Evolutionary conservation across 2,113 vertebrate species (phyloP), one percentile per base, ranked within the genome.

Genomic region (Catharus bicknelli): DNA sequence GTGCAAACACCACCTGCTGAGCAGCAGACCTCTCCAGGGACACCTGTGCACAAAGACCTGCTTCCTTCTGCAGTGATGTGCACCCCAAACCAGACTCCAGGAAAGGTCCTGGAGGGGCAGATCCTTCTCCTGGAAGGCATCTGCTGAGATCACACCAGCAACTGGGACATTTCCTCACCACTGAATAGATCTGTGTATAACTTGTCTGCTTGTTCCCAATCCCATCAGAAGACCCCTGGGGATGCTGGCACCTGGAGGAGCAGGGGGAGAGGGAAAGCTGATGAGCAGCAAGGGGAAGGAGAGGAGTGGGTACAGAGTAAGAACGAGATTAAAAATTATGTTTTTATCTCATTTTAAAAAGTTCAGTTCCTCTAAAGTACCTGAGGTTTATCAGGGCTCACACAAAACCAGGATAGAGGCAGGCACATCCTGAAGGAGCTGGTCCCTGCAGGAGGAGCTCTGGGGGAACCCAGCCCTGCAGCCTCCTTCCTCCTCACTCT

Each of bases 101-200:
- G 30, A 36, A n/a, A 75, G 26, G 38, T 27, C 68, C 36, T 22
- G 17, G 10, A 67, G 30, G 23, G 51, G 38, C 27, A 54, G 42
- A 23, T 69, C 13, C 45, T 47, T 27, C 45, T 34, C 40, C 22
- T 23, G 22, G 34, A 55, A 55, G 30, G 29, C 13, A 9, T 1
- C 8, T 38, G 22, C 51, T 10, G 25, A 66, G 47, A 40, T 15
- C 29, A 27, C 3, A 7, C 3, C 48, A 69, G n/a, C 51, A 73
- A 4, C 1, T 0, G 0, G 26, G n/a, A 23, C 23, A 21, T 25
- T 55, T 43, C 68, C 30, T 43, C 40, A 34, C 5, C 25, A 23
- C 0, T 19, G 38, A 27, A 13, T 64, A 0, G 3, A 14, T 3
- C 17, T 48, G 7, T 62, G 86, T 34, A 4, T 20, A 14, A 40